Base-by-base conservation (phyloP, 2,888 invertebrate species). In the Girardia tigrina region DNA sequence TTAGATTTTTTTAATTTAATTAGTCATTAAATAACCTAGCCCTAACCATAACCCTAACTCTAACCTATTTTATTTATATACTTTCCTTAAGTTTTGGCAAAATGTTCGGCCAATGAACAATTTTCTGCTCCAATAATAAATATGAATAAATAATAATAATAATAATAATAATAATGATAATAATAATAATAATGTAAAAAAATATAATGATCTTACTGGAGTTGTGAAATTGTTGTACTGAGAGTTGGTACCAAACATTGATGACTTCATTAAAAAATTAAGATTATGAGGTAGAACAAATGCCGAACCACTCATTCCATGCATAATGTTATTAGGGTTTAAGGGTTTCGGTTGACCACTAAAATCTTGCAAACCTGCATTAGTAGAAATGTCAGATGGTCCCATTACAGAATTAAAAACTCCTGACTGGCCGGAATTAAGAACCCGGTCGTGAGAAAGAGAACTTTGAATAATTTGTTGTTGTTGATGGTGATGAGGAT, bases 381-480 rank as follows among this genome's bases (percentile, higher is more conserved):
- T 56, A 56, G 56, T 56, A 56, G 56, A 56, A 56, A 56, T 56
- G 56, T 56, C 56, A 56, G 56, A 56, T 56, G 56, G 56, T 56
- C 56, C 56, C 8, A 56, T 56, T 56, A 56, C 56, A 8, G 56
- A 56, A 56, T 56, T 56, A 56, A 56, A 56, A 56, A 56, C 56
- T 56, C 56, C 56, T 56, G 56, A 56, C 56, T 56, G 56, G 56
- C 56, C 56, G n/a, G 56, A 56, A 56, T 56, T 56, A 56, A 56
- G n/a, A n/a, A 56, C 56, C 23, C 56, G 56, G 56, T 56, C 56
- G 23, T 56, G 56, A 56, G 56, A 56, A n/a, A 56, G 23, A 6
- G 4, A 23, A 56, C 8, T 23, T 56, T 56, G 56, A 56, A 56
- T 56, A 23, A 56, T n/a, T 56, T 56, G 56, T 56, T 56, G 56